These are phyloP conservation scores for Octonoba sinensis DNA, from an alignment of 2,888 invertebrate species.

Conservation along the genomic window DNA sequence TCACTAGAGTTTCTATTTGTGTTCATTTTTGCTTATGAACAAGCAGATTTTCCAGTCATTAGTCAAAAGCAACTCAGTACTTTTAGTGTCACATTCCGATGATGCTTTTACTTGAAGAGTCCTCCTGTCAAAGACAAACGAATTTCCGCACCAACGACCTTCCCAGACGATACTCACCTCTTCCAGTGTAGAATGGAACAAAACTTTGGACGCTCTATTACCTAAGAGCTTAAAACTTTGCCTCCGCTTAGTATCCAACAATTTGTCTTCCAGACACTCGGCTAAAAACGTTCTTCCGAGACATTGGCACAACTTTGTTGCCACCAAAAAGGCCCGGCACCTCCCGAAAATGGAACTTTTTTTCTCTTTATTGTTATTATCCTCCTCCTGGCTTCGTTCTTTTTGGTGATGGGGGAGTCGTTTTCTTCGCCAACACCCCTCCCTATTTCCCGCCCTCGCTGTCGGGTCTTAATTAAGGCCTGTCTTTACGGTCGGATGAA, in stretches of 20 bases:
- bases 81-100: too few species aligned
- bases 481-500: constrained; percentile 56
- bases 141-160: too few species aligned
- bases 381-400: constrained; percentile 24
- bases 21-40: too few species aligned
- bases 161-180: constrained; percentile 11
- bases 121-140: too few species aligned
- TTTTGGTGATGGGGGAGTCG: constrained; percentile 29
- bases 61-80: too few species aligned
- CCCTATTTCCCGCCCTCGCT: constrained; percentile 25
- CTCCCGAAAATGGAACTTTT: background rate
- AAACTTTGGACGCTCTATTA: constrained; percentile 14
- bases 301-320: constrained; percentile 48
- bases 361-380: constrained; percentile 15
- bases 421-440: background rate
- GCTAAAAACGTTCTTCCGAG: constrained; percentile 17
- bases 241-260: constrained; percentile 50
- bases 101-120: too few species aligned
- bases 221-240: constrained; percentile 47
- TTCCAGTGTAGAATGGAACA: constrained; percentile 9
- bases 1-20: too few species aligned
- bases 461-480: constrained; percentile 58
- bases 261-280: constrained; percentile 49
- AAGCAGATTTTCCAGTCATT: too few species aligned
- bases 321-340: constrained; percentile 10